Conservation (phyloP, 2,113 vertebrate species). For the Myxocyprinus asiaticus region DNA sequence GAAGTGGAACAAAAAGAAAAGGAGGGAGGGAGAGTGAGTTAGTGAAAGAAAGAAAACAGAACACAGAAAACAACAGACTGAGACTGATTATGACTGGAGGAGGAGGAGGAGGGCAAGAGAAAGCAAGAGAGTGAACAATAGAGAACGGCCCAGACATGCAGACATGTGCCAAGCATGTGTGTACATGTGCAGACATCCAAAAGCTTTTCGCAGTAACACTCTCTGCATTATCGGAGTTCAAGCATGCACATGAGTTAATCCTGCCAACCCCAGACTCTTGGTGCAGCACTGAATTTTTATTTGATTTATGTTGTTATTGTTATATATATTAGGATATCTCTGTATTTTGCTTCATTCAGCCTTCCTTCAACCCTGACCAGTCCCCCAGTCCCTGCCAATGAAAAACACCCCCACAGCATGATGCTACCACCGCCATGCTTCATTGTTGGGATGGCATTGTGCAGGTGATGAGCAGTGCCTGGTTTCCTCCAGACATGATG, state of each 20-base stretch:
- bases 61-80: slow-evolving; percentile 18
- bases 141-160: slow-evolving; percentile 39
- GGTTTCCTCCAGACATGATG: too few species aligned
- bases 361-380: too few species aligned
- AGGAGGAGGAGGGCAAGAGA: slow-evolving; percentile 16
- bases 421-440: too few species aligned
- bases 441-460: too few species aligned
- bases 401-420: too few species aligned
- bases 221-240: not conserved
- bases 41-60: slow-evolving; percentile 17
- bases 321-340: too few species aligned
- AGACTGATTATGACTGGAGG: slow-evolving; percentile 34
- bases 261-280: not conserved
- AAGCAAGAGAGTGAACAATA: slow-evolving; percentile 46
- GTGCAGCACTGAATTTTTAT: too few species aligned
- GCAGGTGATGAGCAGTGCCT: too few species aligned
- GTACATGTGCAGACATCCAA: slow-evolving; percentile 59
- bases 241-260: too few species aligned
- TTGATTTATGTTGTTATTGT: too few species aligned
- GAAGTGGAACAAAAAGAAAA: slow-evolving; percentile 41
- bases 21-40: not conserved
- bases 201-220: slow-evolving; percentile 19
- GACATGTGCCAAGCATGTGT: slow-evolving; percentile 69
- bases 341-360: too few species aligned
- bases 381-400: too few species aligned